Conservation (phyloP, 1,140 invertebrate genomes). For the Solenopsis fugax region DNA sequence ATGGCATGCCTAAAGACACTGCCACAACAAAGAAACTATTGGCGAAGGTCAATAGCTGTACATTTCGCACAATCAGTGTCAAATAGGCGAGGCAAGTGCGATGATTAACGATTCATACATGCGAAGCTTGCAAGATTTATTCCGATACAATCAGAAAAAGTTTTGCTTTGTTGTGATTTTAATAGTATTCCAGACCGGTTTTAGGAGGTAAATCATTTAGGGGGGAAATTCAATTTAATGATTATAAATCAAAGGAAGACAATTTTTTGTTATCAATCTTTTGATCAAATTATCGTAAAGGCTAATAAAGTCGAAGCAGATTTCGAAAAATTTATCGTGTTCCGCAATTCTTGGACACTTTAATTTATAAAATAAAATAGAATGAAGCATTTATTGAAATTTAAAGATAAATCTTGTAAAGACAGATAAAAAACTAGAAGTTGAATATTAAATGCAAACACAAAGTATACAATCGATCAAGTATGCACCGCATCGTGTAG, state of each 20-base stretch:
- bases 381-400: neutral
- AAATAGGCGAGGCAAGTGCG: constrained; percentile 35
- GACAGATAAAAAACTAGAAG: neutral
- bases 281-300: no score
- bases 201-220: neutral
- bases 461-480: neutral
- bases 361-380: neutral
- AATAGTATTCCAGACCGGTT: neutral
- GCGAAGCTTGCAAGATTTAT: neutral
- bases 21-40: constrained; percentile 17
- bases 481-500: neutral
- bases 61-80: constrained; percentile 31
- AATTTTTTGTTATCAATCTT: neutral
- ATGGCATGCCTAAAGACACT: neutral
- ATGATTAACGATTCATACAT: constrained; percentile 13
- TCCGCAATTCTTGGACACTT: neutral
- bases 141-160: neutral
- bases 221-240: neutral
- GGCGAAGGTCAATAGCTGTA: constrained; percentile 37
- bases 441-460: neutral
- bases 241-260: neutral
- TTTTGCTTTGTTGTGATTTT: neutral
- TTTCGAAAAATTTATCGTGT: no score
- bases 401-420: neutral
- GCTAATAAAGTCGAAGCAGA: no score